Conservation (phyloP, 2,888 invertebrate species). For the Margaritifera margaritifera region DNA sequence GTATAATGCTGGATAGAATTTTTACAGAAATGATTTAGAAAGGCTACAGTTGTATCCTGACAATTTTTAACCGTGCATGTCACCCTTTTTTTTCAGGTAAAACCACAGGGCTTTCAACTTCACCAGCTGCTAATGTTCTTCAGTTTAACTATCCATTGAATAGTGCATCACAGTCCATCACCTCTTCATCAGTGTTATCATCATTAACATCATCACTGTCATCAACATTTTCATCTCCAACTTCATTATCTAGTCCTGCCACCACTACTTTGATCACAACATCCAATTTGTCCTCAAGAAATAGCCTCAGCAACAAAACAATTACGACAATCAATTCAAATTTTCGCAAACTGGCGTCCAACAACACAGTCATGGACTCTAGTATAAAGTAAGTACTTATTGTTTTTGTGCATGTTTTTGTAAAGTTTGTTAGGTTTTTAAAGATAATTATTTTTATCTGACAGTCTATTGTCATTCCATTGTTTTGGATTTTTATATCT, state of each 20-base stretch:
- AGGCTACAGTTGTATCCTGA: too few relatives aligned
- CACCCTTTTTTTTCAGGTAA: slow-evolving; percentile 49
- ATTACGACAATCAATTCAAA: slow-evolving; percentile 18
- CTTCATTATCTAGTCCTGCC: slow-evolving; percentile 25
- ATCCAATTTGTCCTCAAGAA: slow-evolving; percentile 17
- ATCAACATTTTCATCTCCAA: slow-evolving; percentile 35
- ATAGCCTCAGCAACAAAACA: slow-evolving; percentile 21
- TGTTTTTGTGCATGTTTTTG: too few relatives aligned
- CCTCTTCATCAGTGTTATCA: slow-evolving; percentile 17
- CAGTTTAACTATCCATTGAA: slow-evolving; percentile 69
- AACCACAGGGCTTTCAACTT: slow-evolving; percentile 66
- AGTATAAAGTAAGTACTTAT: slow-evolving; percentile 49
- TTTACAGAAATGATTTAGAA: too few relatives aligned
- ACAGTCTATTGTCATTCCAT: not conserved
- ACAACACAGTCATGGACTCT: slow-evolving; percentile 49
- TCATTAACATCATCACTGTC: slow-evolving; percentile 15
- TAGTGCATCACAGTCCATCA: slow-evolving; percentile 14
- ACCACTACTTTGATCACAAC: slow-evolving; percentile 2
- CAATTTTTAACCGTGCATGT: not conserved
- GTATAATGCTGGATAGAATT: too few relatives aligned
- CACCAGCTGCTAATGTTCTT: slow-evolving; percentile 67
- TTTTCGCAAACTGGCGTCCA: slow-evolving; percentile 37
- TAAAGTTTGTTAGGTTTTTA: not conserved
- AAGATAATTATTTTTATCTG: not conserved
- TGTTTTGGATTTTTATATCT: not conserved